Base-by-base conservation (phyloP, 2,797 vertebrate genomes). In the Onychomys arenicola region DNA sequence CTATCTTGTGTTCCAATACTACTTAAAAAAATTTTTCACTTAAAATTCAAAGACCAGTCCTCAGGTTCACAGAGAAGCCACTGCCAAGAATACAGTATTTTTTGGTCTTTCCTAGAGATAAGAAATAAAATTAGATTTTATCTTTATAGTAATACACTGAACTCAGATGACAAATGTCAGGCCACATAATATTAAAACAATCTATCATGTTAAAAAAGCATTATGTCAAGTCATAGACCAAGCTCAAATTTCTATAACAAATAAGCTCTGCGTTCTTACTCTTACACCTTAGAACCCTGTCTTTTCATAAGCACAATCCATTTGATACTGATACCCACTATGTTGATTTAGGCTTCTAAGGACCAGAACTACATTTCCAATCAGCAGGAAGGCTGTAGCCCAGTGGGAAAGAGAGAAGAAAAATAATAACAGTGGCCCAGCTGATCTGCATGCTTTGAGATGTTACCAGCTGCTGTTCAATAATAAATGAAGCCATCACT, bases 401-500 rank as follows among this genome's bases (percentile, higher is more conserved):
- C 12, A 10, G 7, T 86, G 19, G n/a, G 83, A 95, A 86, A 88
- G 32, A 81, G 4, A 80, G 57, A 86, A 55, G 23, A 69, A 91
- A 95, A 76, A 40, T 77, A 59, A 87, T 86, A 40, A 75, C 52
- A 81, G 46, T 37, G 71, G 6, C 17, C 55, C 93, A 91, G 83
- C 71, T 78, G 76, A 96, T 91, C 91, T 94, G 46, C 65, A 86
- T 29, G 25, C 43, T 92, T n/a, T 21, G 46, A 84, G 57, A 93
- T 94, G 83, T 97, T 96, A 93, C 88, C 95, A 96, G 90, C 89
- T 94, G 94, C 71, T 95, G 55, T 69, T 95, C 14, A 97, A 97
- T 96, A 97, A 97, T 97, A 95, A 92, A 96, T 96, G 92, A 97
- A 98, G 90, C 92, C 86, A 97, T 96, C 76, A 83, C 75, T 89